Evolutionary conservation across 2,113 vertebrate genomes (phyloP).

Genomic region (Toxostoma redivivum): DNA sequence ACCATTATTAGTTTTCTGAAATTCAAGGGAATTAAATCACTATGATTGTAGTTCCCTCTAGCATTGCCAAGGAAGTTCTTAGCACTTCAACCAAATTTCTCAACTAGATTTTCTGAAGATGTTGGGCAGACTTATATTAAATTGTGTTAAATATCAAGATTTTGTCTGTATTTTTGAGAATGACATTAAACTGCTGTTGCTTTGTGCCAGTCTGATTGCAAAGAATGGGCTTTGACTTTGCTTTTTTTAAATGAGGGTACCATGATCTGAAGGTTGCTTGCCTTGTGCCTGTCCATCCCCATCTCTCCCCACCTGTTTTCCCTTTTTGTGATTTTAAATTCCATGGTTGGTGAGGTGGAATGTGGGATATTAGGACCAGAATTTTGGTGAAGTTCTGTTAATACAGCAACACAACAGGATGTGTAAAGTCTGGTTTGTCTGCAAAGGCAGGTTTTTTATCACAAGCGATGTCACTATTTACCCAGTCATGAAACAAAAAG

Average conservation of each 20-base stretch:
- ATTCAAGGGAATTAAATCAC: slow-evolving; percentile 9
- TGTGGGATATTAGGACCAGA: background rate
- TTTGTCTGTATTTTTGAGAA: background rate
- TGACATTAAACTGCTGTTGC: background rate
- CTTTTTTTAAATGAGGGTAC: background rate
- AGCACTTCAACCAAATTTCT: background rate
- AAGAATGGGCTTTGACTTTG: background rate
- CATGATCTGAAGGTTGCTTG: background rate
- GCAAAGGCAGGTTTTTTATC: background rate
- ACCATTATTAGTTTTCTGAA: slow-evolving; percentile 11
- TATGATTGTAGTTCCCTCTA: background rate
- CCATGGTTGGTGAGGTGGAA: background rate
- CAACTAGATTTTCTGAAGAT: background rate
- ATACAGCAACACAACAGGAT: background rate
- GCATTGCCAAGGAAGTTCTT: background rate
- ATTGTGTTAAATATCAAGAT: background rate
- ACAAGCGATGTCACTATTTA: background rate
- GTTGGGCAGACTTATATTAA: background rate
- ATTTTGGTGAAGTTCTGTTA: background rate
- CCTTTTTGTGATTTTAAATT: background rate
- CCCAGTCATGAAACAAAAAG: accelerated
- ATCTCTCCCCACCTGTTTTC: background rate
- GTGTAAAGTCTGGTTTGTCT: background rate
- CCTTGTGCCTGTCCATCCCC: background rate
- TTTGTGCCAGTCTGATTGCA: background rate